Percentiles rank a stretch among this genome's conserved stretches.
Conservation (phyloP, 2,797 vertebrate genomes). For the Staurois parvus region DNA sequence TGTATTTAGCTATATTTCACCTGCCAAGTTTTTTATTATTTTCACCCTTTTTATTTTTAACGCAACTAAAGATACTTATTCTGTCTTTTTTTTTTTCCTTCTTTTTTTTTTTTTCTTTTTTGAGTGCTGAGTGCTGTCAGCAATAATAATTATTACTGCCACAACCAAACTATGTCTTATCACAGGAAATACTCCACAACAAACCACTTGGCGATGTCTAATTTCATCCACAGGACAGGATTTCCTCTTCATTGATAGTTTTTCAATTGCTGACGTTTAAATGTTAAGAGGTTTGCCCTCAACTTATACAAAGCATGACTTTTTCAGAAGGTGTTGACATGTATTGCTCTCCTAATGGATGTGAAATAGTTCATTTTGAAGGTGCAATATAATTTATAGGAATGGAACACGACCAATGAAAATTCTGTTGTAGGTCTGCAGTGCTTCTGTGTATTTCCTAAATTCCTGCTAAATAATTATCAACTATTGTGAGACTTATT, state of each 20-base stretch:
- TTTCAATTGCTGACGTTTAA: not conserved
- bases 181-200: conserved; percentile 27
- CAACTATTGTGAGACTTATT: too few species aligned
- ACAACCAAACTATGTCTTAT: conserved; percentile 10
- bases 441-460: too few species aligned
- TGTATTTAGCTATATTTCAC: not conserved
- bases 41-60: not conserved
- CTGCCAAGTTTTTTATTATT: not conserved
- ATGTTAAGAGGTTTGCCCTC: not conserved
- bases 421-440: too few species aligned
- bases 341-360: not conserved
- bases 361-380: not conserved
- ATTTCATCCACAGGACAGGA: conserved; percentile 40
- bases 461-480: too few species aligned
- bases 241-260: conserved; percentile 42
- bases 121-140: not conserved
- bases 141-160: not conserved
- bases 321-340: not conserved
- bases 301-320: not conserved
- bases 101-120: not conserved
- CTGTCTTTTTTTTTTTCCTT: not conserved
- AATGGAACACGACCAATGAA: not conserved
- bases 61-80: too few species aligned
- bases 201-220: conserved; percentile 1
- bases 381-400: not conserved